Evolutionary conservation across 2,113 vertebrate species (phyloP).

Genomic region (Collichthys lucidus): DNA sequence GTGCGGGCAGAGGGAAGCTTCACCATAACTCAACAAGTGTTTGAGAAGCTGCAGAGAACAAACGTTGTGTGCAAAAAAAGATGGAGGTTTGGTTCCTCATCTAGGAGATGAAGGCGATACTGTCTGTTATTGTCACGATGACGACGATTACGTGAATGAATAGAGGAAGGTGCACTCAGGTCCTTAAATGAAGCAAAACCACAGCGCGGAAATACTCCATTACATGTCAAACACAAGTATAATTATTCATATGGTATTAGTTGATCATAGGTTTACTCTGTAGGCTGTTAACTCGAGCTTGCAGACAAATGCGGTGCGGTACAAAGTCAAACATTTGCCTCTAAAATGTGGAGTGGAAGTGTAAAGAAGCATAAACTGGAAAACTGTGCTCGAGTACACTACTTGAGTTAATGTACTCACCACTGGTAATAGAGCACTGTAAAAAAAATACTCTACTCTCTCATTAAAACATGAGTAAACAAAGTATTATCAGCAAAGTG

Average conservation of each 20-base stretch:
- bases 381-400: neutral
- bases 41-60: conserved; percentile 19
- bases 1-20: too few species aligned
- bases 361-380: too few species aligned
- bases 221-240: neutral
- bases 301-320: too few species aligned
- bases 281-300: too few species aligned
- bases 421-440: neutral
- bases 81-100: conserved; percentile 34
- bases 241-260: too few species aligned
- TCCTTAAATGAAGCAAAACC: neutral
- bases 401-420: neutral
- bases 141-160: conserved; percentile 17
- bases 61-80: neutral
- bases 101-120: conserved; percentile 19
- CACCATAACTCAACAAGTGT: conserved; percentile 41
- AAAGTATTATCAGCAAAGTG: neutral
- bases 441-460: neutral
- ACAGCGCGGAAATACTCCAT: neutral
- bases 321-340: too few species aligned
- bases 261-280: too few species aligned
- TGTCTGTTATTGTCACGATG: conserved; percentile 26
- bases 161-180: neutral
- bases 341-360: too few species aligned
- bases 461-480: neutral